Percentiles rank a stretch among this genome's conserved stretches.
Evolutionary conservation across 1,140 invertebrate species (phyloP).

Genomic region (Pentalonia nigronervosa): DNA sequence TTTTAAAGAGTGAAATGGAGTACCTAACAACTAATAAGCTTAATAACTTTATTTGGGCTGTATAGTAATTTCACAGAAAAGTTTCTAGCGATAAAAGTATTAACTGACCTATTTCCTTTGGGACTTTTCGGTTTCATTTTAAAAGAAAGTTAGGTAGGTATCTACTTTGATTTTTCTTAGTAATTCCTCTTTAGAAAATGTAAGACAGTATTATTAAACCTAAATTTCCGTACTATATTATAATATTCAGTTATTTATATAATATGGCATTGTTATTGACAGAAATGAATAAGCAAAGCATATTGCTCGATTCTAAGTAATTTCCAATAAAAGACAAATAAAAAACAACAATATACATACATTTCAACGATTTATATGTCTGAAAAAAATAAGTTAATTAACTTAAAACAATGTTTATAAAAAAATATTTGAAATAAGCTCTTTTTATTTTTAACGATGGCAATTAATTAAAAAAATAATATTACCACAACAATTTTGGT

Average conservation of each 20-base stretch:
- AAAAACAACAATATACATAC: too few species aligned
- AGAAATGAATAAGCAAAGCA: background rate
- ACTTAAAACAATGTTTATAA: too few species aligned
- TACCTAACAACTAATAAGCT: background rate
- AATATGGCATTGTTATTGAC: background rate
- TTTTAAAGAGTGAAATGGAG: background rate
- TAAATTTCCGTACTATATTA: background rate
- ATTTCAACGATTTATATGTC: too few species aligned
- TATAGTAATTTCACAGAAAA: background rate
- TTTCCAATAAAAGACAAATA: background rate
- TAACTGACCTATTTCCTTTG: background rate
- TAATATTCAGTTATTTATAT: background rate
- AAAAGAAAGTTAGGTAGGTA: background rate
- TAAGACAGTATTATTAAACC: background rate
- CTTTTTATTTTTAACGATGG: too few species aligned
- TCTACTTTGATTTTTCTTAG: background rate
- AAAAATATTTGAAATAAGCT: too few species aligned
- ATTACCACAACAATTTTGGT: too few species aligned
- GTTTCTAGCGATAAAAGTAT: background rate
- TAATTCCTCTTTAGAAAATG: background rate
- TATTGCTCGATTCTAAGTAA: background rate
- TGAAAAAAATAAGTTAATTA: too few species aligned
- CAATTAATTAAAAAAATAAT: too few species aligned
- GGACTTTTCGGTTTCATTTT: background rate
- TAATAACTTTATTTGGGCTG: conserved; percentile 1